These are phyloP conservation scores for Hyposoter dolosus DNA, from an alignment of 2,888 invertebrate genomes.

Conservation along the genomic window DNA sequence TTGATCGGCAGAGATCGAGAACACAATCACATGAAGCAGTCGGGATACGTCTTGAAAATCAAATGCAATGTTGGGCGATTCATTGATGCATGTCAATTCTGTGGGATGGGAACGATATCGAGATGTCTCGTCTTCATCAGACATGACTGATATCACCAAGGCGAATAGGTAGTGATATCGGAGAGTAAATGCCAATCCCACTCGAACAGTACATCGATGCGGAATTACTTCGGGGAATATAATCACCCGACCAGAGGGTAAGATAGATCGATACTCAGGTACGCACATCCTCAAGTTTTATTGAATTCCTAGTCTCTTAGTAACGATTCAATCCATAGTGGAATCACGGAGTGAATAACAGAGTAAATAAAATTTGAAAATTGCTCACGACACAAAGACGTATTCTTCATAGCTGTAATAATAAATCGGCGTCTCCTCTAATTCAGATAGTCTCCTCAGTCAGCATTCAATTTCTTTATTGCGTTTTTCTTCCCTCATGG, in stretches of 20 bases:
- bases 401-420: neutral
- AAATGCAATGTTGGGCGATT: neutral
- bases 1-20: neutral
- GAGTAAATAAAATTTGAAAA: conserved; percentile 1
- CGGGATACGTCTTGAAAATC: neutral
- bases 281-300: conserved; percentile 32
- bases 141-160: conserved; percentile 18
- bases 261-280: conserved; percentile 11
- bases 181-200: conserved; percentile 50
- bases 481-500: neutral
- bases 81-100: neutral
- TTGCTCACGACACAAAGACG: neutral
- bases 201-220: conserved; percentile 56
- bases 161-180: conserved; percentile 22
- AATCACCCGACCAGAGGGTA: neutral
- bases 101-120: neutral
- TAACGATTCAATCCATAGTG: neutral
- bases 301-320: conserved; percentile 20
- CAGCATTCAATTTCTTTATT: neutral
- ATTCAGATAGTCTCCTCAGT: neutral
- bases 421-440: conserved; percentile 20
- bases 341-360: conserved; percentile 22
- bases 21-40: neutral
- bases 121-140: conserved; percentile 17
- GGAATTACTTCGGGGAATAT: conserved; percentile 53